Evolutionary conservation across 37 sponge, comb jelly and placozoan genomes (phyloP).

Genomic region (Dysidea cf. avara): DNA sequence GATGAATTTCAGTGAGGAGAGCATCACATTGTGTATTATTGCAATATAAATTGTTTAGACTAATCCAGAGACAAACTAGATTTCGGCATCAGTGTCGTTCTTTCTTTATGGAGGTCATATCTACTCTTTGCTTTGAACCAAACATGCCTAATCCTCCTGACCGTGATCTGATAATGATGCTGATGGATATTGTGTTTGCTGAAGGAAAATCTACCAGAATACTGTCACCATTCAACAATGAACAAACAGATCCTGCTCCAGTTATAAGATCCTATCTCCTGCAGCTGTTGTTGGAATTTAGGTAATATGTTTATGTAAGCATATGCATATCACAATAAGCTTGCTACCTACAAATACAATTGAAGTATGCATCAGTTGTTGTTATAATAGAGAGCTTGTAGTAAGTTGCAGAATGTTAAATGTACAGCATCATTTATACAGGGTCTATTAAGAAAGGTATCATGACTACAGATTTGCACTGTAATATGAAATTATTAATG

Average conservation of each 20-base stretch:
- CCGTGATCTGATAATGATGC: constrained; percentile 48
- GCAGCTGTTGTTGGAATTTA: constrained; percentile 56
- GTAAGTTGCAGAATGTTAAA: no score
- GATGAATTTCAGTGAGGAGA: no score
- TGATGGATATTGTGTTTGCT: constrained; percentile 55
- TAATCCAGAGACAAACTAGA: not conserved
- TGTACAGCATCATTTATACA: no score
- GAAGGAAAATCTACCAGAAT: constrained; percentile 33
- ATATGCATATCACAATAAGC: no score
- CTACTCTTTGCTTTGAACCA: constrained; percentile 70
- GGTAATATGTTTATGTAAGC: constrained; percentile 19
- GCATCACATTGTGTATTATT: no score
- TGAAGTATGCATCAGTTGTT: no score
- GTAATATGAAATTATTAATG: no score
- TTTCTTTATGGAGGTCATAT: constrained; percentile 75
- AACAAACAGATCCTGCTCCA: constrained; percentile 42
- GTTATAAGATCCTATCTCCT: constrained; percentile 64
- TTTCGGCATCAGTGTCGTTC: constrained; percentile 22
- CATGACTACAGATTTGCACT: no score
- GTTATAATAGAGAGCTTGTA: no score
- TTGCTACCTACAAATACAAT: no score
- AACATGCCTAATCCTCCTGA: constrained; percentile 43
- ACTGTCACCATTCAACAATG: constrained; percentile 46
- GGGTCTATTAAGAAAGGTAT: no score
- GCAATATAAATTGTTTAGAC: no score